Evolutionary conservation across 1,140 invertebrate species (phyloP).

Genomic region (Megalonaias nervosa): DNA sequence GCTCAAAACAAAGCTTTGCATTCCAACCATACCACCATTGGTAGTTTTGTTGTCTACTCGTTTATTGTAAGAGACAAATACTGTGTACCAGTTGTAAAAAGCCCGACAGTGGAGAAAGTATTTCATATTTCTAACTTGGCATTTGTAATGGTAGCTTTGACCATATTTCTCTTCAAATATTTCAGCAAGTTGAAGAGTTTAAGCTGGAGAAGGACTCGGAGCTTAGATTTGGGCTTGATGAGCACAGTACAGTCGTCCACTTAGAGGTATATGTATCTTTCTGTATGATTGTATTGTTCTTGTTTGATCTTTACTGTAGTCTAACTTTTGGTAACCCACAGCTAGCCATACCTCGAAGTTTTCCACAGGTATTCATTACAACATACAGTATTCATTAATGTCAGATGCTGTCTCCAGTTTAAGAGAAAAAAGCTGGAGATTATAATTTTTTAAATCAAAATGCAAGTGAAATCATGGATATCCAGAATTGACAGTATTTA

Average conservation of each 20-base stretch:
- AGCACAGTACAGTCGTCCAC: constrained; percentile 84
- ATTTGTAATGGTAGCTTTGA: no score
- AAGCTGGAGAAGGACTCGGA: constrained; percentile 91
- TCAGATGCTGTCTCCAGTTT: background rate
- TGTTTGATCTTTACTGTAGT: background rate
- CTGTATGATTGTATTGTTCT: background rate
- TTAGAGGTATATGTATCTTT: constrained; percentile 78
- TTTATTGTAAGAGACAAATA: no score
- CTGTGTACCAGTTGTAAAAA: no score
- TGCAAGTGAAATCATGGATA: no score
- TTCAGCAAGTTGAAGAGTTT: constrained; percentile 54
- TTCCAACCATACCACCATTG: no score
- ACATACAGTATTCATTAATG: background rate
- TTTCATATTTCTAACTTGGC: no score
- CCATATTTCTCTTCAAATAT: background rate
- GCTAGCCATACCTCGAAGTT: background rate
- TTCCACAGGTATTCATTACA: background rate
- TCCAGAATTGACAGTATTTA: no score
- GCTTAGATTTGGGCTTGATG: constrained; percentile 94
- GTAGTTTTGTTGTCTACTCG: no score
- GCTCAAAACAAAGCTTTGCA: no score
- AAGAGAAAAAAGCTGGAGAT: no score
- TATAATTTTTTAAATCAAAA: no score
- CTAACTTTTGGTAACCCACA: background rate
- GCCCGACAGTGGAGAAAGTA: no score